These are phyloP conservation scores for Nymphalis polychloros DNA, from an alignment of 2,888 invertebrate species.

Conservation along the genomic window DNA sequence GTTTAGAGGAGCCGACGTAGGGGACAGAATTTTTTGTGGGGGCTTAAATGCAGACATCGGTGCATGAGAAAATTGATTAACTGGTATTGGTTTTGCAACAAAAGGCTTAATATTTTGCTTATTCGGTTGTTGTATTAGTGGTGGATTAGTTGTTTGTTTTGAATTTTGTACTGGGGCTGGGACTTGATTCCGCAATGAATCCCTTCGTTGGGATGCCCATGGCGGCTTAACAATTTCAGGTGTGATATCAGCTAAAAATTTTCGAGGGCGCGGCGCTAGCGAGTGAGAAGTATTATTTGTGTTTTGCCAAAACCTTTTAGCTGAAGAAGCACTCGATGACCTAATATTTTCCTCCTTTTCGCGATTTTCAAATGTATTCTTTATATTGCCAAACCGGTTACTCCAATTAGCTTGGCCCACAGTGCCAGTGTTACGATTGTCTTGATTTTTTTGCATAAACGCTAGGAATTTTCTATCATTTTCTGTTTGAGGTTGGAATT, in stretches of 20 bases:
- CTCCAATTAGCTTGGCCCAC: constrained; percentile 86
- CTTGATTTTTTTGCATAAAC: constrained; percentile 88
- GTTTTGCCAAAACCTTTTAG: constrained; percentile 83
- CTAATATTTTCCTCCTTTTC: constrained; percentile 61
- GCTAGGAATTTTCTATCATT: constrained; percentile 92
- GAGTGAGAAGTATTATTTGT: constrained; percentile 77
- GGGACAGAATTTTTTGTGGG: constrained; percentile 69
- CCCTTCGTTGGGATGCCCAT: constrained; percentile 68
- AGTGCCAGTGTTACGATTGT: constrained; percentile 46
- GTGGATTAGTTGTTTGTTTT: constrained; percentile 34
- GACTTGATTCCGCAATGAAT: constrained; percentile 49
- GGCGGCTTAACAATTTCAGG: constrained; percentile 66
- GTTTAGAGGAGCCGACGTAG: constrained; percentile 59
- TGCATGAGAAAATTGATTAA: constrained; percentile 89
- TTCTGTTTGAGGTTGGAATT: constrained; percentile 90
- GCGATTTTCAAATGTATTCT: constrained; percentile 88
- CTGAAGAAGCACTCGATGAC: constrained; percentile 76
- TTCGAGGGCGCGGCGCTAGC: constrained; percentile 48
- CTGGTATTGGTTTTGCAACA: constrained; percentile 81
- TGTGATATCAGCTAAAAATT: constrained; percentile 54
- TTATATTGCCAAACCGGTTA: constrained; percentile 90
- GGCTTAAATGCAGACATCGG: constrained; percentile 89
- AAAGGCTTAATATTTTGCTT: constrained; percentile 69
- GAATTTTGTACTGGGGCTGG: constrained; percentile 36
- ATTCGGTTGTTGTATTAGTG: constrained; percentile 45